Evolutionary conservation across 2,113 vertebrate species (phyloP).

Genomic region (Ginglymostoma cirratum): DNA sequence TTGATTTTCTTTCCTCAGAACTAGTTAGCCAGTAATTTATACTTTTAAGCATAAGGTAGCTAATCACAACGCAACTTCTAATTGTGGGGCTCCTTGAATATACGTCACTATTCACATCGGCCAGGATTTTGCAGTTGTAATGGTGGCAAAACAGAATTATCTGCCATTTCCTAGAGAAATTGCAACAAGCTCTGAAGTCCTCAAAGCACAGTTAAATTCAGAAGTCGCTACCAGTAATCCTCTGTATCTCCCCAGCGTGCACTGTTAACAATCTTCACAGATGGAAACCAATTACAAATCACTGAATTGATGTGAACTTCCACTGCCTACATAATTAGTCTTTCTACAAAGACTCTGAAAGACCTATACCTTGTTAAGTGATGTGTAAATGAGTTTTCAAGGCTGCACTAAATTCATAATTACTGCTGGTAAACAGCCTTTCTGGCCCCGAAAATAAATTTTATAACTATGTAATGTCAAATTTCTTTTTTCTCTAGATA

Average conservation of each 20-base stretch:
- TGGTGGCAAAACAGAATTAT: background rate
- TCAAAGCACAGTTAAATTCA: background rate
- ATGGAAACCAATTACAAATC: background rate
- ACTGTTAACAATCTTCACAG: background rate
- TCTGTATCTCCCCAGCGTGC: background rate
- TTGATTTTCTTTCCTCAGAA: conserved; percentile 21
- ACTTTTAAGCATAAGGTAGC: background rate
- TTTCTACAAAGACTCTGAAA: too few relatives aligned
- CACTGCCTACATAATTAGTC: too few relatives aligned
- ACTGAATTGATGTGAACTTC: background rate
- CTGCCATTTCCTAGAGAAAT: background rate
- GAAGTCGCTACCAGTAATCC: background rate
- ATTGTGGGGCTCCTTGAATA: background rate
- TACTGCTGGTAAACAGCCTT: background rate
- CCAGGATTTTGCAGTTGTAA: background rate
- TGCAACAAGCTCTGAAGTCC: background rate
- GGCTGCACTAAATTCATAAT: background rate
- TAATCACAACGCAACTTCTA: background rate
- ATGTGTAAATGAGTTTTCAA: background rate
- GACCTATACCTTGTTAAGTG: too few relatives aligned
- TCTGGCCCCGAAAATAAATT: background rate
- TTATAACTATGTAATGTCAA: background rate
- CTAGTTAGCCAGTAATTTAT: background rate
- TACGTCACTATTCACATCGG: background rate
- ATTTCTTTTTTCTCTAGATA: background rate